These are phyloP conservation scores for Nanorana parkeri DNA, from an alignment of 2,113 vertebrate genomes.

Conservation along the genomic window DNA sequence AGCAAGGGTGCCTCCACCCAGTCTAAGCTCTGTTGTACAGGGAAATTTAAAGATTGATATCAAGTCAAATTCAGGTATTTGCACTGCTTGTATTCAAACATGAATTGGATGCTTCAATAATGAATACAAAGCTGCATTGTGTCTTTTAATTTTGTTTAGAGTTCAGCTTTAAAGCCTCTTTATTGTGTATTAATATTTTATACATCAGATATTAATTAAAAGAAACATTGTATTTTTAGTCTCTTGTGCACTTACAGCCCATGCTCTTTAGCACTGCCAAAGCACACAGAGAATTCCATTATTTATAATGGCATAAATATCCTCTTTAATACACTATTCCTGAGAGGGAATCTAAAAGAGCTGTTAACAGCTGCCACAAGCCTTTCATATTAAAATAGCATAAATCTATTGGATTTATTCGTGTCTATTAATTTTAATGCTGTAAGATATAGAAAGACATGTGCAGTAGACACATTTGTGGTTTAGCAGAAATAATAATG, in stretches of 20 bases:
- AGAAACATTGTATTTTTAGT: background rate
- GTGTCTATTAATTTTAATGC: slow-evolving; percentile 38
- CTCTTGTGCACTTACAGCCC: background rate
- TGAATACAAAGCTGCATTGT: too few species aligned
- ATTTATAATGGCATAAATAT: slow-evolving; percentile 44
- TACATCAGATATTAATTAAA: background rate
- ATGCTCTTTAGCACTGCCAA: slow-evolving; percentile 4
- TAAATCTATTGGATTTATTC: slow-evolving; percentile 44
- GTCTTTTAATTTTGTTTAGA: too few species aligned
- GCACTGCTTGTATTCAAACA: too few species aligned
- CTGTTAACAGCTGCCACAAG: slow-evolving; percentile 33
- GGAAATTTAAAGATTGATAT: too few species aligned
- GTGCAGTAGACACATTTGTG: background rate
- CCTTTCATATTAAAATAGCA: slow-evolving; percentile 44
- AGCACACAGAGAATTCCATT: slow-evolving; percentile 23
- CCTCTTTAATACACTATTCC: slow-evolving; percentile 38
- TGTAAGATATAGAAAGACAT: slow-evolving; percentile 11
- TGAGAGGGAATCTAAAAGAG: slow-evolving; percentile 43
- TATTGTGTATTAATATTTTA: background rate
- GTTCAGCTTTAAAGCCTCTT: background rate
- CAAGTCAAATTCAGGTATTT: too few species aligned
- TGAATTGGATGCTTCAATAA: too few species aligned
- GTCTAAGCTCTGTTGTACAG: too few species aligned
- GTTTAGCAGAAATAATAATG: slow-evolving; percentile 1
- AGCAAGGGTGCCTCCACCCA: too few species aligned